Evolutionary conservation across 2,113 vertebrate genomes (phyloP), one percentile per base, ranked within the genome.

Genomic region (Callionymus lyra): DNA sequence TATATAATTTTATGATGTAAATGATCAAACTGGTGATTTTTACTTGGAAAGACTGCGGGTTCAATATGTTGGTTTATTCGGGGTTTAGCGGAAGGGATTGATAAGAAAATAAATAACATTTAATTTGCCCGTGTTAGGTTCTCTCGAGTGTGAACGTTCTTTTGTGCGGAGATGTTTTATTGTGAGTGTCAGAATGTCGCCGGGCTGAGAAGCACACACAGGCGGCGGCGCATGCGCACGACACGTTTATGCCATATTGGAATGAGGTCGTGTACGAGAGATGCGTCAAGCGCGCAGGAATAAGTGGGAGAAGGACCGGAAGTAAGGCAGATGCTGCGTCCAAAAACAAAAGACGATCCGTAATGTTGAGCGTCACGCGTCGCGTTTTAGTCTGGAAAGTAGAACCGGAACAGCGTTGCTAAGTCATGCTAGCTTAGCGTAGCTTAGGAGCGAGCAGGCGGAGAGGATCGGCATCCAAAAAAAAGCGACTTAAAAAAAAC

Each of bases 201-300:
- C 72, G 64, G 65, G 76, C 77, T 84, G 53, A 66, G 62, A 81
- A 69, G 79, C 73, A 78, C 72, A 75, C 31, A 14, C 2, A 79
- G 84, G 80, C 85, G 82, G 67, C 72, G 58, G 86, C 82, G 81
- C 85, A 85, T 86, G 85, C 90, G 90, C 89, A 85, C 50, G 88
- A 63, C 72, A 64, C 67, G 41, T 72, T 87, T 82, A 88, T 88
- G 90, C 90, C 90, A 92, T 93, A 93, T 92, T 92, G 91, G 91
- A 93, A 91, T 84, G 88, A 90, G 89, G 85, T 88, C 84, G 89
- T 85, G 87, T 48, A 87, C 82, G 84, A 85, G 82, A 71, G 61
- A 6, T 38, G 58, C 56, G 39, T 72, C 37, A 78, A 76, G 72
- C 5, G 50, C 1, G 37, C 49, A 13, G 1, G 9, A 19, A 6